phyloP scores from a whole-genome alignment of 2,113 vertebrate genomes.

The Uria lomvia region DNA sequence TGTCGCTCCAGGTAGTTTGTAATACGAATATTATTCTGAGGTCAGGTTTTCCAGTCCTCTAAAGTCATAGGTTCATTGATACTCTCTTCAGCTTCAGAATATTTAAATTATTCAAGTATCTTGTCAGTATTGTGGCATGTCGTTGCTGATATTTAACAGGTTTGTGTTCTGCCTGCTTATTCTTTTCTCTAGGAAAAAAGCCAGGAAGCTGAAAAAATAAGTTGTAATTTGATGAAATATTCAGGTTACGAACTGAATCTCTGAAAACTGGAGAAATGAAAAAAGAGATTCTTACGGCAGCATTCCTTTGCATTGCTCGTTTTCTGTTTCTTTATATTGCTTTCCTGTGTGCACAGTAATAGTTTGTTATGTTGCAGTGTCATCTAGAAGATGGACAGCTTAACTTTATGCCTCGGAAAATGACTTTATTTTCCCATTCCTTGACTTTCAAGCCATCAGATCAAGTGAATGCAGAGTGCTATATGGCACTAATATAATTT shows the following conservation, averaged over 20 bases:
- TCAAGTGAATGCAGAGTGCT: neutral
- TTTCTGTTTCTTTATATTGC: neutral
- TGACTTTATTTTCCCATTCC: neutral
- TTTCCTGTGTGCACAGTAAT: neutral
- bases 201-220: neutral
- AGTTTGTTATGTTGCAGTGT: neutral
- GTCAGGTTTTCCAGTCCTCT: neutral
- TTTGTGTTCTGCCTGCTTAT: neutral
- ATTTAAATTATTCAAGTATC: neutral
- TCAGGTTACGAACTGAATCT: neutral
- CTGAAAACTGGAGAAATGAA: neutral
- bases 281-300: neutral
- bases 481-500: neutral
- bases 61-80: neutral
- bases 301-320: neutral
- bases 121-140: neutral
- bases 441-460: neutral
- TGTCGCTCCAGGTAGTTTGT: neutral
- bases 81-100: neutral
- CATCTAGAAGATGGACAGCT: neutral
- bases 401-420: neutral
- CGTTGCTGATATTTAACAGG: neutral
- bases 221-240: neutral
- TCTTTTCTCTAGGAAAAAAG: neutral
- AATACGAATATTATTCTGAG: neutral